Evolutionary conservation across 1,140 invertebrate species (phyloP), one percentile per base, ranked within the genome.

Genomic region (Oryctes rhinoceros): DNA sequence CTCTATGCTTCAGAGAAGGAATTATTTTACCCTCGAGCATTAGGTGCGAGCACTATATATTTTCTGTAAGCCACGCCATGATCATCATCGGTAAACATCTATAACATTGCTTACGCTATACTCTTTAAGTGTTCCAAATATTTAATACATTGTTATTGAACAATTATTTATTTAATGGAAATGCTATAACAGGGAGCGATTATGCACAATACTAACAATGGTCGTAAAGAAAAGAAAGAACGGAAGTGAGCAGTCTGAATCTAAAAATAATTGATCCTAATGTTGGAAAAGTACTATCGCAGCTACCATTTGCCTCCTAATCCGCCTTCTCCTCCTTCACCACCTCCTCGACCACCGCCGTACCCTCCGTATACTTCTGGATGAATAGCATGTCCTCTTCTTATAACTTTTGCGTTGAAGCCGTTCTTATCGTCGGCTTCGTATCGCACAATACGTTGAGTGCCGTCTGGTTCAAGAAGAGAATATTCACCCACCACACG

Each of bases 371-470:
- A 30, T 3, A 24, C 37, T 48, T 30, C 35, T n/a, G 65, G 78
- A 30, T 71, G 59, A 13, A 71, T 13, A 44, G 77, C 39, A 20
- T 74, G 13, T 44, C 78, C 78, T 44, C 47, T 11, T 30, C 78
- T 79, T n/a, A 39, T 30, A 47, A 81, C 80, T 10, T 47, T 62
- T 0, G 80, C 80, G 62, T 83, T 83, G 71, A 81, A 81, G 47
- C 89, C 89, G 84, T 90, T 89, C 78, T 89, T 87, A 80, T 88
- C 88, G 83, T 90, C 88, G 82, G 90, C 90, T 81, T 90, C 89
- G 86, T 91, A 91, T 83, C 90, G 88, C 6, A 91, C 90, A 39
- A 90, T 88, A 44, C 90, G 87, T 80, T 89, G 89, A n/a, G 90
- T 90, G 4, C 90, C 90, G 82, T 91, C 90, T 0, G 90, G 89